A percentile compares a stretch with the other conserved stretches of the same genome.
phyloP scores from a whole-genome alignment of 1,140 invertebrate species.

The Trichomalopsis sarcophagae region DNA sequence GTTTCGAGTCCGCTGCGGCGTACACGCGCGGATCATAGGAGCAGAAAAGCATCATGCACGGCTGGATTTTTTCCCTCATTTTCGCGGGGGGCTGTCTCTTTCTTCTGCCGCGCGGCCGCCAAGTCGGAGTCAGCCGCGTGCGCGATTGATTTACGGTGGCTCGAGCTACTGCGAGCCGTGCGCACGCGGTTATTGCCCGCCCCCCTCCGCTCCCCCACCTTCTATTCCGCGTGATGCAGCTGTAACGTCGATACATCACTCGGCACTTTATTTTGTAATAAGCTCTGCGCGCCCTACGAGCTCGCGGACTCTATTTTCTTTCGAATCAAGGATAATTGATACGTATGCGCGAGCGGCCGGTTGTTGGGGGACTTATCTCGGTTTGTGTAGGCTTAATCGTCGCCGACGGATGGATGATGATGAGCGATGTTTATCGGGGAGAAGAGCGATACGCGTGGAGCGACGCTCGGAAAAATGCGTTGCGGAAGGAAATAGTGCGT shows the following conservation, averaged over 20 bases:
- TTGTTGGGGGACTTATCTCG: background rate
- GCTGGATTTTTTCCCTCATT: slow-evolving; percentile 1
- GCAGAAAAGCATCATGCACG: background rate
- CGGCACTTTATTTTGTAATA: slow-evolving; percentile 40
- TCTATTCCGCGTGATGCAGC: background rate
- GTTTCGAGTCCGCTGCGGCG: background rate
- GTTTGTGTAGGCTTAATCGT: slow-evolving; percentile 18
- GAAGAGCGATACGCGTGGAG: background rate
- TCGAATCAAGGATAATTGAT: slow-evolving; percentile 32
- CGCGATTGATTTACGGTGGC: slow-evolving; percentile 32
- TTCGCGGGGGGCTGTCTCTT: background rate
- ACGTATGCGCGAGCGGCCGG: slow-evolving; percentile 1
- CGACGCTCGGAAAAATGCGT: background rate
- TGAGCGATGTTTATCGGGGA: slow-evolving; percentile 14
- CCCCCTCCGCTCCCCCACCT: no score
- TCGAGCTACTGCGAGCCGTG: background rate
- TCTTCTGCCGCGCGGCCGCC: background rate
- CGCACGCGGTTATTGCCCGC: background rate
- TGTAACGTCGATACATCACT: slow-evolving; percentile 25
- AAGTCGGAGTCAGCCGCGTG: no score
- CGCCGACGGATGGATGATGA: slow-evolving; percentile 29
- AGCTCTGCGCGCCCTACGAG: background rate
- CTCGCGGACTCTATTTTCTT: background rate
- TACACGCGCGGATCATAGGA: background rate
- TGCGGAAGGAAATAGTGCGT: background rate